Evolutionary conservation across 2,888 invertebrate genomes (phyloP).

Genomic region (Cartodere bifasciata): DNA sequence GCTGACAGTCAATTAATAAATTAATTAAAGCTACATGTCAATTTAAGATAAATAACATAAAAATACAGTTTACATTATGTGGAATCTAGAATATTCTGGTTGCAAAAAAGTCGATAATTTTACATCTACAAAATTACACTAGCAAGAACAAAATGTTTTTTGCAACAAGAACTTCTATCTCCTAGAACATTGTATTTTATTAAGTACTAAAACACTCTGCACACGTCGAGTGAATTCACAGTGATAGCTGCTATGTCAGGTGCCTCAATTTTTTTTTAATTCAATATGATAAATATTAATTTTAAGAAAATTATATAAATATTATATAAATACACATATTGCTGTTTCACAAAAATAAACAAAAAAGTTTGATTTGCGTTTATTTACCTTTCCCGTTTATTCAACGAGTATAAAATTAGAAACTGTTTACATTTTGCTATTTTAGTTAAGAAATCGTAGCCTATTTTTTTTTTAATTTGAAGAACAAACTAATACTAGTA

Average conservation of each 20-base stretch:
- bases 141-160: conserved; percentile 8
- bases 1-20: conserved; percentile 23
- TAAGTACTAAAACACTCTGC: conserved; percentile 25
- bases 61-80: neutral
- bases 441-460: too few species aligned
- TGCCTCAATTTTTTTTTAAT: conserved; percentile 34
- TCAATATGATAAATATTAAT: conserved; percentile 32
- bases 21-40: conserved; percentile 20
- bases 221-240: conserved; percentile 25
- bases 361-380: conserved; percentile 19
- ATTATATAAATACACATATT: conserved; percentile 34
- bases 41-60: conserved; percentile 11
- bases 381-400: neutral
- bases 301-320: conserved; percentile 34
- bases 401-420: neutral
- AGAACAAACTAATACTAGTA: too few species aligned
- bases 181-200: conserved; percentile 14
- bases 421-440: too few species aligned
- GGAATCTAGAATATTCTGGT: neutral
- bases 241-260: conserved; percentile 33
- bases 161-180: conserved; percentile 1
- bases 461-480: too few species aligned
- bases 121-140: neutral
- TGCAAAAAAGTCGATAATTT: neutral
- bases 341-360: conserved; percentile 36